phyloP scores from a whole-genome alignment of 2,888 invertebrate species.

The Acanthosoma haemorrhoidale region DNA sequence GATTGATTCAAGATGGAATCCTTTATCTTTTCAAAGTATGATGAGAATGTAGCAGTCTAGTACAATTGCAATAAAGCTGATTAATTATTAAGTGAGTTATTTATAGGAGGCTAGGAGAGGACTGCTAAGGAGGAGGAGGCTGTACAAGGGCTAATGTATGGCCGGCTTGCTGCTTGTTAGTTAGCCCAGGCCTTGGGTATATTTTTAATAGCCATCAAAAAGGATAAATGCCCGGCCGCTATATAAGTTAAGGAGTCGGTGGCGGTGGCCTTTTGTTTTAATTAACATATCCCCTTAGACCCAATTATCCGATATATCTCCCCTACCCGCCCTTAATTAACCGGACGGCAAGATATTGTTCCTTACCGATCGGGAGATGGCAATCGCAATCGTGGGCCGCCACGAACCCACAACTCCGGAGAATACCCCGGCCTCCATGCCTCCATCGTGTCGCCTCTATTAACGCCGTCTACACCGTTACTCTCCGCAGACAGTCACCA shows the following conservation, averaged over 20 bases:
- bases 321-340: slow-evolving; percentile 19
- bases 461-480: slow-evolving; percentile 3
- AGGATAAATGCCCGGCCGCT: neutral
- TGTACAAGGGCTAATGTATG: neutral
- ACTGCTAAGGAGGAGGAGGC: too few species aligned
- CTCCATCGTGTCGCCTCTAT: slow-evolving; percentile 10
- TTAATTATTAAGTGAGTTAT: too few species aligned
- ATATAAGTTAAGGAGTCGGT: neutral
- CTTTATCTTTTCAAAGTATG: too few species aligned
- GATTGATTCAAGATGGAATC: too few species aligned
- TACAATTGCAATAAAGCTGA: too few species aligned
- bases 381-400: slow-evolving; percentile 12
- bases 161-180: neutral
- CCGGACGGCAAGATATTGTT: slow-evolving; percentile 17
- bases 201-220: slow-evolving; percentile 23
- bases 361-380: slow-evolving; percentile 30
- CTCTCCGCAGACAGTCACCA: too few species aligned
- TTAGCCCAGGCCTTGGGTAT: neutral
- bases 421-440: neutral
- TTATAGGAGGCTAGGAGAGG: too few species aligned
- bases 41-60: too few species aligned
- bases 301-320: slow-evolving; percentile 27
- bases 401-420: neutral
- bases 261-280: slow-evolving; percentile 21
- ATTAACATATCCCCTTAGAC: slow-evolving; percentile 20